Percentiles rank a stretch among this genome's conserved stretches.
Conservation (phyloP, 2,797 vertebrate species). For the Corythornis leucogaster region DNA sequence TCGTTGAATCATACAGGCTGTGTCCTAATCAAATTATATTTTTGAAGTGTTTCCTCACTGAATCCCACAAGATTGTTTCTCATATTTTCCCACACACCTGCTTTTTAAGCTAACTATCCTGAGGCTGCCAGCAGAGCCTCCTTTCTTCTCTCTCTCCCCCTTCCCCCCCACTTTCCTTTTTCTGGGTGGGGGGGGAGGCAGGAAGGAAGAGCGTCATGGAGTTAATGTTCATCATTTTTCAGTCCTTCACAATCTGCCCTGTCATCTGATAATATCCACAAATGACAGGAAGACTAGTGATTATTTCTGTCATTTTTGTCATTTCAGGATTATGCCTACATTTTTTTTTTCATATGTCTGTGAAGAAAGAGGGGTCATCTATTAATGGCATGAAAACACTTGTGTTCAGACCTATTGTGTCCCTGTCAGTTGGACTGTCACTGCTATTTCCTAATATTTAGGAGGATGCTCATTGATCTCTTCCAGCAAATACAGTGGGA, state of each 20-base stretch:
- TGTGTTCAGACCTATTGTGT: neutral
- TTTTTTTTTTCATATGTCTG: constrained; percentile 21
- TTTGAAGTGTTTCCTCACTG: constrained; percentile 80
- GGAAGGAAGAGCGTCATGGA: constrained; percentile 39
- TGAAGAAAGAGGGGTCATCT: neutral
- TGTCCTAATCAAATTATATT: constrained; percentile 81
- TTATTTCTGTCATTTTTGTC: constrained; percentile 68
- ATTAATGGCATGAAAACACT: neutral
- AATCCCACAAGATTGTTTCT: constrained; percentile 76
- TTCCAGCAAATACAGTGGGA: neutral
- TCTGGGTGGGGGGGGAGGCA: neutral
- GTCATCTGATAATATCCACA: constrained; percentile 66
- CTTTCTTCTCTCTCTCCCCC: constrained; percentile 19
- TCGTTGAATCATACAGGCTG: constrained; percentile 78
- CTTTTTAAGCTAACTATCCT: constrained; percentile 56
- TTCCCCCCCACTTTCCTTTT: neutral
- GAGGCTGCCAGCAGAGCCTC: constrained; percentile 44
- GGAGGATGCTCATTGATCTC: neutral
- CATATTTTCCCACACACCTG: constrained; percentile 65
- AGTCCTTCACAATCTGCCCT: constrained; percentile 61
- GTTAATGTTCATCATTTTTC: constrained; percentile 63
- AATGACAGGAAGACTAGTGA: constrained; percentile 58
- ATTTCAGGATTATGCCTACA: neutral
- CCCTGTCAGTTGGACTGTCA: neutral
- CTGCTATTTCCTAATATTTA: neutral